These are phyloP conservation scores for Molanna angustata DNA, from an alignment of 2,888 invertebrate species.

Conservation along the genomic window DNA sequence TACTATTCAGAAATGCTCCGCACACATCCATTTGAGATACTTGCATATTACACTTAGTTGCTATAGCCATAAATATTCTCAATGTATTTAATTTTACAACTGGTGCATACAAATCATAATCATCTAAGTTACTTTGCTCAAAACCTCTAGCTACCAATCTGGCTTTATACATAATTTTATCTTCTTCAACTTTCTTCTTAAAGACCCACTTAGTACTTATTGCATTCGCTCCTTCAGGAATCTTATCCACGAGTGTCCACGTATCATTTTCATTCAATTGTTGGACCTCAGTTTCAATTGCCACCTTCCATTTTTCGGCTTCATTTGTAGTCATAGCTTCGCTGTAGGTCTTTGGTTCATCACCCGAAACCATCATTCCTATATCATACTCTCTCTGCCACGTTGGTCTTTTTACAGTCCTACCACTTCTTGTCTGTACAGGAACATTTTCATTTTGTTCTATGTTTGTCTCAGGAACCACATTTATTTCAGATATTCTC, in stretches of 20 bases:
- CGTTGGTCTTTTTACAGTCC: background rate
- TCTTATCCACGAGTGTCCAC: background rate
- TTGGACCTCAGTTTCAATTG: background rate
- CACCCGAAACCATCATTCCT: too few relatives aligned
- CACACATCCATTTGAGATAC: background rate
- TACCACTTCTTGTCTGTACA: background rate
- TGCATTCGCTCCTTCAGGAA: background rate
- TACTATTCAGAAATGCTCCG: background rate
- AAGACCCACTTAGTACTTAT: constrained; percentile 1
- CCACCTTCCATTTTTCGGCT: background rate
- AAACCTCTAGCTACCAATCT: constrained; percentile 1
- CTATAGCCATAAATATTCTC: background rate
- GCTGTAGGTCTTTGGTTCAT: background rate
- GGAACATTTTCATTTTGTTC: background rate
- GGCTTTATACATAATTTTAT: background rate
- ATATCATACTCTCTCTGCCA: background rate
- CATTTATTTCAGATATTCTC: too few relatives aligned
- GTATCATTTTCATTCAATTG: background rate
- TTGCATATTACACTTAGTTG: background rate
- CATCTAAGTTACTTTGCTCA: background rate
- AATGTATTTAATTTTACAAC: background rate
- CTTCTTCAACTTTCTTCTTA: background rate
- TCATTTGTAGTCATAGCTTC: background rate
- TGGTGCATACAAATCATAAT: constrained; percentile 2
- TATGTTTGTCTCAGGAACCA: too few relatives aligned